A percentile compares a stretch with the other conserved stretches of the same genome.
Conservation (phyloP, 2,888 invertebrate genomes). For the Drosophila rubida region DNA sequence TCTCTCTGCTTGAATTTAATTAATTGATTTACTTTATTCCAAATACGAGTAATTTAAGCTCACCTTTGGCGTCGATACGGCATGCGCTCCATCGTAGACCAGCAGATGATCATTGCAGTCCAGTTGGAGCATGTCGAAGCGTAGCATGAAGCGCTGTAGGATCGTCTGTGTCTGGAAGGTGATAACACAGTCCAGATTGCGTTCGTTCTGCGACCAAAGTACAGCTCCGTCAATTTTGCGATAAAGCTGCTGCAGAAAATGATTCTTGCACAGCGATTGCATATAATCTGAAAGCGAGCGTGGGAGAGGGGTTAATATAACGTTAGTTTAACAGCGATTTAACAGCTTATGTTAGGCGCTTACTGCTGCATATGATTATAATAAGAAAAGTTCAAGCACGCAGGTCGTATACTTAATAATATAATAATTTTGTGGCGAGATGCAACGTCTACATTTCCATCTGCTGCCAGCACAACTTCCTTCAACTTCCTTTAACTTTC, state of each 20-base stretch:
- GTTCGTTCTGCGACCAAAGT: constrained; percentile 94
- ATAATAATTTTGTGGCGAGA: constrained; percentile 34
- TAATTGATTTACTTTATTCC: no score
- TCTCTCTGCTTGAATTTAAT: no score
- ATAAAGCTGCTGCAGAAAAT: constrained; percentile 94
- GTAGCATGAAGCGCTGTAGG: constrained; percentile 96
- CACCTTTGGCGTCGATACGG: constrained; percentile 95
- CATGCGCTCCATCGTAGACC: constrained; percentile 96
- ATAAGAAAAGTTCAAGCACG: constrained; percentile 5
- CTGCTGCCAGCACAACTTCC: constrained; percentile 29
- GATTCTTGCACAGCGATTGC: constrained; percentile 95
- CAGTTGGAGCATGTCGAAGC: constrained; percentile 95
- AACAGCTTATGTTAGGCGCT: background rate
- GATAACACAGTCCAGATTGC: constrained; percentile 95
- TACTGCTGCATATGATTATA: background rate
- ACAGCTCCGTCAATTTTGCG: constrained; percentile 96
- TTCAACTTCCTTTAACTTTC: constrained; percentile 54
- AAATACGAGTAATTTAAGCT: no score
- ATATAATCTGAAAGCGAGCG: constrained; percentile 91
- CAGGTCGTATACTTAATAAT: constrained; percentile 28
- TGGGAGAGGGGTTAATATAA: background rate
- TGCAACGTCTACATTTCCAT: constrained; percentile 26
- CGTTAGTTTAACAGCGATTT: constrained; percentile 1
- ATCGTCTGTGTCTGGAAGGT: constrained; percentile 98
- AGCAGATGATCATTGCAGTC: constrained; percentile 97